These are phyloP conservation scores for Euphydryas editha DNA, from an alignment of 2,888 invertebrate species.

Conservation along the genomic window DNA sequence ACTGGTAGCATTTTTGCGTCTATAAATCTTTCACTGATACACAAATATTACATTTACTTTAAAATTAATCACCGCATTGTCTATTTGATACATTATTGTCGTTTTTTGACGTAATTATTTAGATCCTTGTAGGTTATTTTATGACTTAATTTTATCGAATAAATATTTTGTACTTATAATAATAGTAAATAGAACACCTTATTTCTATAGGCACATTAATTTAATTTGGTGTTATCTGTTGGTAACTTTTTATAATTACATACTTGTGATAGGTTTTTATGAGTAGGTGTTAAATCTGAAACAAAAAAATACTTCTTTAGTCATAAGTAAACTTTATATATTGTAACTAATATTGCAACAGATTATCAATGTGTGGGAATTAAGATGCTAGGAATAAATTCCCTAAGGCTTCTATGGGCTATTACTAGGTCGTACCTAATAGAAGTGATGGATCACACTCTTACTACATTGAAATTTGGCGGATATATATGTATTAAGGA, in stretches of 20 bases:
- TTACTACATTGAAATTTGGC: no score
- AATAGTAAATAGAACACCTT: constrained; percentile 21
- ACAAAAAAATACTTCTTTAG: constrained; percentile 10
- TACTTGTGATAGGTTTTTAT: background rate
- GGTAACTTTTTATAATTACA: background rate
- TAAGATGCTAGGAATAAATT: no score
- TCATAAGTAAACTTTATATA: background rate
- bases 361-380: no score
- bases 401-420: no score
- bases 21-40: constrained; percentile 27
- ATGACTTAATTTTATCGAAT: background rate
- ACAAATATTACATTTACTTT: background rate
- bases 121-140: background rate
- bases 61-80: background rate
- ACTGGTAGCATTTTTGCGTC: constrained; percentile 74
- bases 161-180: constrained; percentile 6
- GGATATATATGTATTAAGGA: no score
- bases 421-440: no score
- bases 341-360: no score
- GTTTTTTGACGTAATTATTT: background rate
- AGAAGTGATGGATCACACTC: no score
- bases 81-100: background rate
- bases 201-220: constrained; percentile 42
- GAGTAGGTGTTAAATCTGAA: constrained; percentile 10
- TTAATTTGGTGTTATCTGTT: constrained; percentile 40